Evolutionary conservation across 2,888 invertebrate species (phyloP), one percentile per base, ranked within the genome.

Genomic region (Esperia sulphurella): DNA sequence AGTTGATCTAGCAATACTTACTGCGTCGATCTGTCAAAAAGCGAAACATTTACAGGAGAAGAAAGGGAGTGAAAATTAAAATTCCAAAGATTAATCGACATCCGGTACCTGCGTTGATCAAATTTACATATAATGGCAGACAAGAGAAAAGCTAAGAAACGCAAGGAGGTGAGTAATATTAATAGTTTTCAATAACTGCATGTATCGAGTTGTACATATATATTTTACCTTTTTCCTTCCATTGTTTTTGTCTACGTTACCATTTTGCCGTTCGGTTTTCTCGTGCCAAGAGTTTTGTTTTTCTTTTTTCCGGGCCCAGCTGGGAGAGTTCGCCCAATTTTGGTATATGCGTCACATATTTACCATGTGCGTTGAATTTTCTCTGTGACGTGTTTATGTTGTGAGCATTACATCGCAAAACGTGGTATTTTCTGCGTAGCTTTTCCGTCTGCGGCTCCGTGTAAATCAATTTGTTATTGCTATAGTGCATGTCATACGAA

Each of bases 101-200:
- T 12, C 41, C 57, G 68, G 21, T 21, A 21, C 2, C 71, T 71
- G 77, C 79, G 78, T 81, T 74, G 75, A 74, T 78, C 77, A 81
- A 70, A 67, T 71, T 75, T 59, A 59, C 60, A 68, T 64, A 77
- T 57, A 68, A 89, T 89, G 89, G 84, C 89, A 73, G 89, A 89
- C 60, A 89, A 89, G 69, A 79, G 89, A 52, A 89, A 89, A 79
- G 80, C 79, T 54, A 87, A 84, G 72, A 89, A 87, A 65, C 89
- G 89, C 50, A 89, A 87, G 75, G 89, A 89, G 75, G 89, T 87
- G 71, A 67, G 80, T 65, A 31, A 41, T 21, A 14, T 40, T 42
- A 41, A 33, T 51, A 30, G 14, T 33, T 35, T 10, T 35, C 10
- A 12, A 9, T 13, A 31, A 3, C 30, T 31, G 10, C 12, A 1